Base-by-base conservation (phyloP, 2,113 vertebrate genomes). In the Catharus minimus region DNA sequence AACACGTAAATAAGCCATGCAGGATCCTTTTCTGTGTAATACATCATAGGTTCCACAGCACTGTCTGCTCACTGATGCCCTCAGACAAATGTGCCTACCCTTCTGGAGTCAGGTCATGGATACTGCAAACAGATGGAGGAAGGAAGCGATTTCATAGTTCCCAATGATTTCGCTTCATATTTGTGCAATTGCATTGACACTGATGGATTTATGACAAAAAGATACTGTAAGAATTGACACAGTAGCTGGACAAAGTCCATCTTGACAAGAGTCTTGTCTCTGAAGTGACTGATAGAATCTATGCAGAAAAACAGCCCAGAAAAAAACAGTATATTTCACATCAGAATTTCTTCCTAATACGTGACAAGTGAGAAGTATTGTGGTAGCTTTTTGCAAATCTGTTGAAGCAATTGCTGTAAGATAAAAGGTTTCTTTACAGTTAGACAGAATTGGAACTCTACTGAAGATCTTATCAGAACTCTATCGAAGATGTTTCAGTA, bases 301-400 rank as follows among this genome's bases (percentile, higher is more conserved):
- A 30, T 28, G 15, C 7, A 53, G 9, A 7, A 22, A 66, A 84
- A 49, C 10, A 77, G 3, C 11, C n/a, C 9, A 71, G 6, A 58
- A 56, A 43, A 68, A 8, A 0, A 0, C 26, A 32, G 2, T 38
- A 5, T 44, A 30, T 41, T 4, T 50, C 18, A 19, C 5, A 23
- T 11, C 14, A 58, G 44, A 69, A 82, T 41, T n/a, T 67, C 28
- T 62, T 62, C 19, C 26, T 79, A 50, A 24, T 33, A 44, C 1
- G 3, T 1, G 0, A 62, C 55, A 78, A 65, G 14, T 32, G 21
- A 15, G 15, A 77, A 62, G 43, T 11, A n/a, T 9, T 77, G 10
- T 10, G 23, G 32, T 74, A 78, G 24, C 5, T 46, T 15, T 19
- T 64, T 60, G 11, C 26, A 55, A 74, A 41, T 18, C 21, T 36